Conservation (phyloP, 2,797 vertebrate genomes). For the Choloepus didactylus region DNA sequence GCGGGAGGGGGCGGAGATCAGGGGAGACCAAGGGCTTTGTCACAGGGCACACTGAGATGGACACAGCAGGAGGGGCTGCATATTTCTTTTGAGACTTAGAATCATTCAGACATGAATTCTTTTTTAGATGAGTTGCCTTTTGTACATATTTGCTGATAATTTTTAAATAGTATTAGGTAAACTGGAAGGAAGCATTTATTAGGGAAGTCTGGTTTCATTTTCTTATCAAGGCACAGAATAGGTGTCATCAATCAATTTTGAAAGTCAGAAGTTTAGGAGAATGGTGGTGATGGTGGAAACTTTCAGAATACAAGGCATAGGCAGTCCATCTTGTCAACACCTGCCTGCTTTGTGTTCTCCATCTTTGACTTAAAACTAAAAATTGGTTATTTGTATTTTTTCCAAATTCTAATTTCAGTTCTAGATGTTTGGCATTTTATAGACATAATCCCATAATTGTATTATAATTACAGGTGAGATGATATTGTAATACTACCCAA, state of each 20-base stretch:
- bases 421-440: background rate
- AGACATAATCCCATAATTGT: background rate
- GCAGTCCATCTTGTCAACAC: background rate
- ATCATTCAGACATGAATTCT: background rate
- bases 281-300: background rate
- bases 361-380: background rate
- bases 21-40: no score
- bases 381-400: background rate
- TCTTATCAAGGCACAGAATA: background rate
- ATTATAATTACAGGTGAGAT: background rate
- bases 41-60: background rate
- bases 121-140: background rate
- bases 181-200: background rate
- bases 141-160: background rate
- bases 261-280: background rate
- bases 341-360: background rate
- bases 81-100: background rate
- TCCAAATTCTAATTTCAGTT: background rate
- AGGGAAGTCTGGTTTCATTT: background rate
- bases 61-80: background rate
- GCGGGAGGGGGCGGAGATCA: no score
- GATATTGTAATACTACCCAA: background rate
- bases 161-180: background rate
- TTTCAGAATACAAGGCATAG: fast-evolving
- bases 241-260: background rate